These are phyloP conservation scores for Plebejus argus DNA, from an alignment of 2,888 invertebrate species.

Conservation along the genomic window DNA sequence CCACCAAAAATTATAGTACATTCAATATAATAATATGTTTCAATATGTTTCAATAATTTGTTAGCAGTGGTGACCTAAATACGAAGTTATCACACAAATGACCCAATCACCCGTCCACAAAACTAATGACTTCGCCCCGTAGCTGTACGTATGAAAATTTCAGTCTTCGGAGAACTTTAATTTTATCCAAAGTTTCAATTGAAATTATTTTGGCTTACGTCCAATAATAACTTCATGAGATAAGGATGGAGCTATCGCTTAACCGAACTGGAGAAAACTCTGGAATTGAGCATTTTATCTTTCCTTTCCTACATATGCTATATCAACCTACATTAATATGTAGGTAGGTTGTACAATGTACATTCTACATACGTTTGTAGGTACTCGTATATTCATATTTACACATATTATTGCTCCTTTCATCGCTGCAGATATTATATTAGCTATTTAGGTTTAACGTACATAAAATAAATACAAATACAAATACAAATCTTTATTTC, in stretches of 20 bases:
- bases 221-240: constrained; percentile 29
- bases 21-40: no score
- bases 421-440: no score
- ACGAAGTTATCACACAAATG: constrained; percentile 33
- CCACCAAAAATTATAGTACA: no score
- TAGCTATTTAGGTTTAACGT: no score
- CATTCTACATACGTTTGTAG: neutral
- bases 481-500: no score
- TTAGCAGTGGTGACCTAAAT: neutral
- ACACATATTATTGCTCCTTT: neutral
- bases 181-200: constrained; percentile 31
- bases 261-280: constrained; percentile 23
- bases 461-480: no score
- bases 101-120: neutral
- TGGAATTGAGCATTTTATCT: constrained; percentile 10
- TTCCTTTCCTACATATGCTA: neutral
- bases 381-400: neutral
- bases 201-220: constrained; percentile 29
- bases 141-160: constrained; percentile 24
- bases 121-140: constrained; percentile 25
- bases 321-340: neutral
- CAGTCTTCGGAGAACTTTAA: constrained; percentile 27
- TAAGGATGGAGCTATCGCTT: constrained; percentile 28
- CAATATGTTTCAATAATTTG: no score
- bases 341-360: no score